Percentiles rank a stretch among this genome's conserved stretches.
These are phyloP conservation scores for Thripadectes ignobilis DNA, from an alignment of 2,797 vertebrate species.

Conservation along the genomic window DNA sequence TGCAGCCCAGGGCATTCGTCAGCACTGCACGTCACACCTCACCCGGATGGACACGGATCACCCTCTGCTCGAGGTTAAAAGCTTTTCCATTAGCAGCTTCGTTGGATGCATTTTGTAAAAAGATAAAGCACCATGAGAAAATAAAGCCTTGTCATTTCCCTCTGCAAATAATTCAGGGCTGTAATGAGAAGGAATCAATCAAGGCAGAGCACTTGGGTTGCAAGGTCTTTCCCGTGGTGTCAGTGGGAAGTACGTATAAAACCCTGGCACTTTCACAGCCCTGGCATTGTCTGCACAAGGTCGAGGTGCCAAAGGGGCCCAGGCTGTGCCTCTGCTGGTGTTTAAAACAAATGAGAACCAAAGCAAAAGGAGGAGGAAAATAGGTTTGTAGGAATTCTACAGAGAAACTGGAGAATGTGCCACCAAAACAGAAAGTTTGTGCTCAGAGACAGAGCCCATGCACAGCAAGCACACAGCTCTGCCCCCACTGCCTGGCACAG, in stretches of 20 bases:
- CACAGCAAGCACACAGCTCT: background rate
- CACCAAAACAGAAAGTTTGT: too few species aligned
- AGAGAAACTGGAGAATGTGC: background rate
- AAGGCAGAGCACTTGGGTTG: background rate
- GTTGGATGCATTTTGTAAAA: conserved; percentile 6
- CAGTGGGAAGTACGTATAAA: background rate
- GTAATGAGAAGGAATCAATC: conserved; percentile 43
- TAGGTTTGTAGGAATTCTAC: background rate
- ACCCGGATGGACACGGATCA: conserved; percentile 4
- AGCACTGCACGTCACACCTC: background rate
- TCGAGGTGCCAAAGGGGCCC: background rate
- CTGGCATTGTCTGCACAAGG: accelerated
- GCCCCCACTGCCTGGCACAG: background rate
- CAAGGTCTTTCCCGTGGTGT: background rate
- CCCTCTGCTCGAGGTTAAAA: conserved; percentile 70
- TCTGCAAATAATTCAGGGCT: conserved; percentile 39
- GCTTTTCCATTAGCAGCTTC: conserved; percentile 70
- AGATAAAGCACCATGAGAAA: conserved; percentile 48
- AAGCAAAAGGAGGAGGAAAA: background rate
- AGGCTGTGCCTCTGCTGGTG: background rate
- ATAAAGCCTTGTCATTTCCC: conserved; percentile 58
- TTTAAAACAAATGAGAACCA: background rate
- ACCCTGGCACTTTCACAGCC: background rate
- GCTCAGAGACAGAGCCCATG: background rate
- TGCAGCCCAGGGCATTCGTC: background rate